A percentile compares a stretch with the other conserved stretches of the same genome.
These are phyloP conservation scores for Sapajus apella DNA, from an alignment of 2,113 vertebrate genomes.

Conservation along the genomic window DNA sequence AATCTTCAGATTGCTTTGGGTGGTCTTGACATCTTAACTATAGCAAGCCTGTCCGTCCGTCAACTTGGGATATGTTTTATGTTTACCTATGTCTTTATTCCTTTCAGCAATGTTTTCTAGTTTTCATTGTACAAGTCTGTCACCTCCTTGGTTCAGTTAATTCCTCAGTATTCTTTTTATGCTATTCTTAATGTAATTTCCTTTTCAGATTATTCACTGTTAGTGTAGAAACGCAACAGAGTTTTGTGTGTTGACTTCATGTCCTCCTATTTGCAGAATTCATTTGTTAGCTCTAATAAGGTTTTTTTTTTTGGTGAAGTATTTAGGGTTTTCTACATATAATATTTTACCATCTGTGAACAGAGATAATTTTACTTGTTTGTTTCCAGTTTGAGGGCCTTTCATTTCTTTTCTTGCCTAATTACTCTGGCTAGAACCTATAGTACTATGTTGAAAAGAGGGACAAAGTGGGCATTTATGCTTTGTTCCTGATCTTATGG, in stretches of 20 bases:
- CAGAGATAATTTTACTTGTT: background rate
- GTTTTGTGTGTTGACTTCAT: background rate
- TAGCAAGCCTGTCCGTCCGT: background rate
- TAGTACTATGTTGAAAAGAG: background rate
- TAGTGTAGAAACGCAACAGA: background rate
- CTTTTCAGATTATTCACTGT: background rate
- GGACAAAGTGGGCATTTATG: background rate
- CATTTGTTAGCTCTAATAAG: background rate
- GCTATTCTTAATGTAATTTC: background rate
- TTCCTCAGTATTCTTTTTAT: background rate
- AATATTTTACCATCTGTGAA: background rate
- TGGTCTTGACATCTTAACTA: background rate
- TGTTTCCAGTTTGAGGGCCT: background rate
- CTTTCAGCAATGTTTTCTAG: background rate
- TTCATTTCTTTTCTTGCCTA: background rate
- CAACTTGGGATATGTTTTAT: background rate
- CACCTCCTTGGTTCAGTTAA: background rate
- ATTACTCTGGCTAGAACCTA: background rate
- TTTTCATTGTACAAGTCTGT: background rate
- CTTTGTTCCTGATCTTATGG: background rate
- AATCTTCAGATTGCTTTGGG: background rate
- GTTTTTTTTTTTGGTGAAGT: background rate
- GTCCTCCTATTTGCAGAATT: background rate
- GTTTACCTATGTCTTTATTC: background rate
- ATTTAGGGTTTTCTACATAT: background rate